Base-by-base conservation (phyloP, 2,113 vertebrate genomes). In the Salvelinus fontinalis region DNA sequence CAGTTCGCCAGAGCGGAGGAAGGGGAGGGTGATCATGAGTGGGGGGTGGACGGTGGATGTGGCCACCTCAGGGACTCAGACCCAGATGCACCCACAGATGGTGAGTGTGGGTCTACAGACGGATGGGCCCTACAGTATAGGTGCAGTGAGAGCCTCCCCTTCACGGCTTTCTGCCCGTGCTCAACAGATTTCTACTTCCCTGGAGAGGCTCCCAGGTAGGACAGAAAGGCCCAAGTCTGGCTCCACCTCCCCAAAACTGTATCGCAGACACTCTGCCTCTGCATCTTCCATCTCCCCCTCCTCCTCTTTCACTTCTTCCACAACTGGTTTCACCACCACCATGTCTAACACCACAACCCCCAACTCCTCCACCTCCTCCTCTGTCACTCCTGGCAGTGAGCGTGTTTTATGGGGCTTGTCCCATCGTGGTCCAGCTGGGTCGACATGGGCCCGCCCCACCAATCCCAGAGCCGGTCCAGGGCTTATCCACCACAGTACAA, bases 91-190 rank as follows among this genome's bases (percentile, higher is more conserved):
- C 77, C 93, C 91, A 51, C 95, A 93, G 88, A 95, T 90, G 0
- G 95, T 95, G 82, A 99, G 95, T 1, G 81, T 98, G 0, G 96
- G 94, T 68, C 92, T 96, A 85, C 97, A 98, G 90, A 99, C 97
- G 0, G 97, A 98, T 48, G 93, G 88, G 5, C 90, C 77, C 67
- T 82, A 81, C 0, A 93, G 93, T 9, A 11, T 74, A 0, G 11
- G 85, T 14, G 62, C 90, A 0, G 6, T 93, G 67, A 97, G 95
- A 87, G 94, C 91, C 88, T 95, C 95, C 92, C 95, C 96, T 0
- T 94, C 95, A 0, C 92, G 96, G 75, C 79, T 68, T 86, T 93
- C 77, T 83, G 69, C 78, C 70, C 95, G 94, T 70, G 92, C 93
- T 88, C 95, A 95, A 77, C 94, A 95, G 86, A 95, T 96, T 84